Evolutionary conservation across 2,888 invertebrate genomes (phyloP).

Genomic region (Nemotelus nigrinus): DNA sequence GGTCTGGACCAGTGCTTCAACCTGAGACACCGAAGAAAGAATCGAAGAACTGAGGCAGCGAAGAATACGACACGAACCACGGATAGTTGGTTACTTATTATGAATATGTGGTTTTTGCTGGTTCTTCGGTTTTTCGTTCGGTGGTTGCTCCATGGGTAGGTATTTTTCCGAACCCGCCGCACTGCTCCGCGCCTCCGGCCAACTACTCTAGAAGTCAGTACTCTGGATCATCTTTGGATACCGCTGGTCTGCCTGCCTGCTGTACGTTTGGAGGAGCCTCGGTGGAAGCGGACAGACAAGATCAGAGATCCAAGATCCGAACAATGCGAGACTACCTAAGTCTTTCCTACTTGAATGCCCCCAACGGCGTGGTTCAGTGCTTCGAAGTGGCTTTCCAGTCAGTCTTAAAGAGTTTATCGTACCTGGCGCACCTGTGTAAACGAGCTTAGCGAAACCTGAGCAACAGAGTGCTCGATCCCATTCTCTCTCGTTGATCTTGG

Average conservation of each 20-base stretch:
- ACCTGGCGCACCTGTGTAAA: constrained; percentile 62
- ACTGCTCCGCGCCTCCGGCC: constrained; percentile 23
- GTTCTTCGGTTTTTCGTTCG: constrained; percentile 21
- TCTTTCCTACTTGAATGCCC: constrained; percentile 52
- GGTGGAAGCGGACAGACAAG: constrained; percentile 45
- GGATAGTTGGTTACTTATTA: constrained; percentile 1
- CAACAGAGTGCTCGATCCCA: constrained; percentile 28
- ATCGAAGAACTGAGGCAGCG: not conserved
- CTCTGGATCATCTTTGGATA: constrained; percentile 15
- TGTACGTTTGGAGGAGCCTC: constrained; percentile 7
- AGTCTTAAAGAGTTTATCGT: constrained; percentile 63
- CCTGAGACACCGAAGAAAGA: constrained; percentile 14
- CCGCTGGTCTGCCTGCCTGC: not conserved
- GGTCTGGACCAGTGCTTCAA: not conserved
- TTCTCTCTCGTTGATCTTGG: not conserved
- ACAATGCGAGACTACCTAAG: constrained; percentile 50
- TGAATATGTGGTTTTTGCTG: constrained; percentile 9
- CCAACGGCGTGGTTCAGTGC: constrained; percentile 57
- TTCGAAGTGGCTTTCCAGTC: constrained; percentile 35
- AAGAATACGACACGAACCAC: not conserved
- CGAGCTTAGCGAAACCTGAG: constrained; percentile 45
- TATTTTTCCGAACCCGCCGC: constrained; percentile 30
- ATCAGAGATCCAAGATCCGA: constrained; percentile 45
- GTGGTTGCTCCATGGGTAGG: constrained; percentile 36
- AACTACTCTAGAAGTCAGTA: constrained; percentile 41